These are phyloP conservation scores for Scolopax mira DNA, from an alignment of 2,113 vertebrate species.

Conservation along the genomic window DNA sequence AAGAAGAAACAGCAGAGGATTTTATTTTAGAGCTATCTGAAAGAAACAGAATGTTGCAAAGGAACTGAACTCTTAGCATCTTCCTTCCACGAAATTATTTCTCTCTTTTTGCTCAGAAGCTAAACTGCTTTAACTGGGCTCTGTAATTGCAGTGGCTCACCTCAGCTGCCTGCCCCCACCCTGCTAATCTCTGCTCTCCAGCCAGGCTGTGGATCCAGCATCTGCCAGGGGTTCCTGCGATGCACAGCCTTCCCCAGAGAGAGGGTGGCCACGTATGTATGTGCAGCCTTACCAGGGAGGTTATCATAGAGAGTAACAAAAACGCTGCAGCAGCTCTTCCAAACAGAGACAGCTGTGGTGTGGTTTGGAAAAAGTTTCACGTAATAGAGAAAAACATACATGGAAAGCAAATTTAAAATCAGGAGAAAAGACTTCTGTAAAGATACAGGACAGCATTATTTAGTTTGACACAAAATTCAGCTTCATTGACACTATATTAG, in stretches of 20 bases:
- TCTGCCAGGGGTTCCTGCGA: background rate
- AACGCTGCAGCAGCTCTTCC: background rate
- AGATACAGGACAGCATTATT: background rate
- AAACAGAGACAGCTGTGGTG: background rate
- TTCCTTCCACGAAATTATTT: background rate
- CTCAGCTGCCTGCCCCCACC: background rate
- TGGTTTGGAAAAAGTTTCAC: background rate
- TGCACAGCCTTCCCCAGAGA: background rate
- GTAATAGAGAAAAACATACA: background rate
- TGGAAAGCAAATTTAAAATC: background rate
- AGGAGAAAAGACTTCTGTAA: background rate
- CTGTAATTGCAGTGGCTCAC: background rate
- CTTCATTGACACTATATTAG: background rate
- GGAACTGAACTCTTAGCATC: background rate
- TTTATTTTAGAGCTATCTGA: background rate
- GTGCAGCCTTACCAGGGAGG: background rate
- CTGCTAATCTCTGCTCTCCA: background rate
- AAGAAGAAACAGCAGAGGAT: background rate
- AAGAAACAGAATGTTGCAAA: background rate
- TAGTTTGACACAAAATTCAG: background rate
- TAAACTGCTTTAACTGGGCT: background rate
- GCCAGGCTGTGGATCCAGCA: background rate
- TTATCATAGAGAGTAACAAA: background rate
- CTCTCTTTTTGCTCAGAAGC: background rate
- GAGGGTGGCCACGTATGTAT: fast-evolving